Conservation (phyloP, 2,888 invertebrate genomes). For the Epinotia demarniana region DNA sequence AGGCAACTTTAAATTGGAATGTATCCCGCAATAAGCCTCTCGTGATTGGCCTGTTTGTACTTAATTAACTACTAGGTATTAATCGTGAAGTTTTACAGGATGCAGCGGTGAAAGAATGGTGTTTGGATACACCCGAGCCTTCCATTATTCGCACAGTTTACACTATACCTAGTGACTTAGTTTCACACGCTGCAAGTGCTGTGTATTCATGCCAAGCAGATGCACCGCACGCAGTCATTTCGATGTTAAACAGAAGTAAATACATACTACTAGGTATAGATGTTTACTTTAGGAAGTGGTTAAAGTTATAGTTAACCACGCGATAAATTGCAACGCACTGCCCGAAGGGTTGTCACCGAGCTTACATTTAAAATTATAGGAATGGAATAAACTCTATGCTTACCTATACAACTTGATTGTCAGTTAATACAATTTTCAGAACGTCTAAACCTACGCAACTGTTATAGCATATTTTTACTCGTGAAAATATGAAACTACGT, state of each 20-base stretch:
- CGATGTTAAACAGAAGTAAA: constrained; percentile 27
- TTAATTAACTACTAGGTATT: constrained; percentile 76
- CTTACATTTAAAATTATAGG: background rate
- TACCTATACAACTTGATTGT: no score
- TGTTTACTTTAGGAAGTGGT: constrained; percentile 37
- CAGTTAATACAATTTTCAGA: no score
- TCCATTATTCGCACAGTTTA: background rate
- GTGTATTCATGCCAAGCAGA: constrained; percentile 22
- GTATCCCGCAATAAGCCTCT: constrained; percentile 83
- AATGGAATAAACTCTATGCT: background rate
- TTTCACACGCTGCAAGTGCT: constrained; percentile 11
- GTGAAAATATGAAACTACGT: no score
- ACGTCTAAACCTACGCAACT: no score
- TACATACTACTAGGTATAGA: constrained; percentile 11
- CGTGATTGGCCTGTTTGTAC: constrained; percentile 83
- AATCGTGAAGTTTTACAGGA: constrained; percentile 75
- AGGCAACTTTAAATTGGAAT: constrained; percentile 84
- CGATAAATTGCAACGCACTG: constrained; percentile 37
- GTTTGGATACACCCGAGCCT: constrained; percentile 55
- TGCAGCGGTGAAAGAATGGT: constrained; percentile 56
- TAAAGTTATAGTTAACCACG: constrained; percentile 38
- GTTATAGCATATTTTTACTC: no score
- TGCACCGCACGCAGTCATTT: constrained; percentile 24
- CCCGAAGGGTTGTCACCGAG: constrained; percentile 25
- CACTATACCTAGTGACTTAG: background rate